These are phyloP conservation scores for Cheilosia soror DNA, from an alignment of 2,888 invertebrate species.

Conservation along the genomic window DNA sequence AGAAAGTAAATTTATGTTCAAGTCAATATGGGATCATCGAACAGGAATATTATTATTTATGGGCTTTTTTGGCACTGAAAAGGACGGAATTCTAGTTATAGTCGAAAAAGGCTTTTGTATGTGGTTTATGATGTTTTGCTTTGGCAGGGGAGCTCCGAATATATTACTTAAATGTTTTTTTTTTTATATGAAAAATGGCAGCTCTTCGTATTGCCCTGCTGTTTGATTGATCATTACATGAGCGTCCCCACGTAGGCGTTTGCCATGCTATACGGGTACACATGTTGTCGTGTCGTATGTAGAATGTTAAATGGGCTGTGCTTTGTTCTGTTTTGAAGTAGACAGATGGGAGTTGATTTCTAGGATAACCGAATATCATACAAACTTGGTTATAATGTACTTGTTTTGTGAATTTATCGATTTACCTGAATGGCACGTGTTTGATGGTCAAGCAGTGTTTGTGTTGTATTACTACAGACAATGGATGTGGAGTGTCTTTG, in stretches of 20 bases:
- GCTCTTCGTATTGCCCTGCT: constrained; percentile 29
- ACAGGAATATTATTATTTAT: constrained; percentile 40
- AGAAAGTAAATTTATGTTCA: constrained; percentile 49
- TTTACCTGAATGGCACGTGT: no score
- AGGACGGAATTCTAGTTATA: not conserved
- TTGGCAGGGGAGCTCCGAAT: not conserved
- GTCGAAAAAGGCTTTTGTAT: constrained; percentile 13
- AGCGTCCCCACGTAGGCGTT: not conserved
- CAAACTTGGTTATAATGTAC: no score
- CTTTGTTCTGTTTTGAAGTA: no score
- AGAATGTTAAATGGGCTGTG: no score
- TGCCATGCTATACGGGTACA: no score
- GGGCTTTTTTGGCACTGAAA: not conserved
- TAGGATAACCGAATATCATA: no score
- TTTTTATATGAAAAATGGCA: constrained; percentile 19
- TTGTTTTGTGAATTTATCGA: no score
- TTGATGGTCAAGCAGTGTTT: no score
- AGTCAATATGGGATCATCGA: constrained; percentile 59
- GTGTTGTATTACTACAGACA: no score
- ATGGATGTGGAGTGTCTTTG: no score
- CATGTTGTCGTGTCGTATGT: no score
- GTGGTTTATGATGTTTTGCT: constrained; percentile 18
- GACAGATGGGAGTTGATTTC: no score
- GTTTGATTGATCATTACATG: constrained; percentile 37
- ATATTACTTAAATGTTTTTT: constrained; percentile 13